Evolutionary conservation across 2,888 invertebrate genomes (phyloP).

Genomic region (Luffia ferchaultella): DNA sequence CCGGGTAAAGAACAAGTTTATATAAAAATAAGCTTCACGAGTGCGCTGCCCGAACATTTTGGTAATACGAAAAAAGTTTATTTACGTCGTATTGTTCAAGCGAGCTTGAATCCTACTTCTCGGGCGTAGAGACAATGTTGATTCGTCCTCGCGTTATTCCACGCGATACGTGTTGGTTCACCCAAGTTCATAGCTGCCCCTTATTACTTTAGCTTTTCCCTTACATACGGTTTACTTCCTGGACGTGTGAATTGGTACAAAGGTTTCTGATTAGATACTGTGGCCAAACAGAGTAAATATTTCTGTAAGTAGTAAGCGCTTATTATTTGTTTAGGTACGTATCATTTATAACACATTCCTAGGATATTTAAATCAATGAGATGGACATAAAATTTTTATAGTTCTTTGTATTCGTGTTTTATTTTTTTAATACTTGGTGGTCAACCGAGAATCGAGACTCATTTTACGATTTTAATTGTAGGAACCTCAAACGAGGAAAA

Average conservation of each 20-base stretch:
- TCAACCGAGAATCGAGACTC: too few species aligned
- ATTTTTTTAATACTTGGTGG: too few species aligned
- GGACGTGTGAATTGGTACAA: conserved; percentile 19
- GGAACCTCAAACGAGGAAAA: too few species aligned
- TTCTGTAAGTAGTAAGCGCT: too few species aligned
- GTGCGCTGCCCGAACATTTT: conserved; percentile 26
- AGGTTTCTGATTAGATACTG: conserved; percentile 28
- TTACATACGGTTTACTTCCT: conserved; percentile 27
- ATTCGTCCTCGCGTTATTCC: neutral
- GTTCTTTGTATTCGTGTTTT: too few species aligned
- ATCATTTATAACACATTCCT: too few species aligned
- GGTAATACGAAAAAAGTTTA: conserved; percentile 28
- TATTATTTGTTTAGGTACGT: too few species aligned
- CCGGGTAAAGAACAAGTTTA: conserved; percentile 33
- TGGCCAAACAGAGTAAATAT: too few species aligned
- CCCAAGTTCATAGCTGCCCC: conserved; percentile 25
- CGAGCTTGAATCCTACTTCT: conserved; percentile 26
- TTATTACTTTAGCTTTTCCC: conserved; percentile 13
- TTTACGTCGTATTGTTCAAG: conserved; percentile 29
- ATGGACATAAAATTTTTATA: too few species aligned
- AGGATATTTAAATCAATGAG: too few species aligned
- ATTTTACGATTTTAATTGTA: too few species aligned
- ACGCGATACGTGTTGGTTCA: conserved; percentile 2
- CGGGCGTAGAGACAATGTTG: conserved; percentile 23
- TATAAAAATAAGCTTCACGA: conserved; percentile 28